Percentiles rank a stretch among this genome's conserved stretches.
These are phyloP conservation scores for Choristoneura fumiferana DNA, from an alignment of 1,140 invertebrate genomes.

Conservation along the genomic window DNA sequence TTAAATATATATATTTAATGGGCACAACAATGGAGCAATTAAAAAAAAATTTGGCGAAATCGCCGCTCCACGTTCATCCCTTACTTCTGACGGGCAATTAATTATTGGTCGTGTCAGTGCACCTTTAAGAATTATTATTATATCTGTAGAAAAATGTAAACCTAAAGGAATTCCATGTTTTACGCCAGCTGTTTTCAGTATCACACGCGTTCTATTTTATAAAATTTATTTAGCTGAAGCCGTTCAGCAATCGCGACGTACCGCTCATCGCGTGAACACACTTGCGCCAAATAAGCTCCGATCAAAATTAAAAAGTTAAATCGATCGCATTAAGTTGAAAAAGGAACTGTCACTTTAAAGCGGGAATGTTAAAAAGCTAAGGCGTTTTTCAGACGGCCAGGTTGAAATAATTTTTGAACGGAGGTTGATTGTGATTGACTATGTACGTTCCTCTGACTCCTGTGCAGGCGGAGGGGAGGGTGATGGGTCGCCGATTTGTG, in stretches of 20 bases:
- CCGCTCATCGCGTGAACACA: conserved; percentile 43
- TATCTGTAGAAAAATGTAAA: too few species aligned
- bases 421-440: conserved; percentile 23
- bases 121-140: too few species aligned
- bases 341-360: not conserved
- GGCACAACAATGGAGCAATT: too few species aligned
- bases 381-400: not conserved
- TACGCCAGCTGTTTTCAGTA: too few species aligned
- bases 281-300: conserved; percentile 21
- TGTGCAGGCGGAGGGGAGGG: conserved; percentile 67
- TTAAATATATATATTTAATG: too few species aligned
- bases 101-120: too few species aligned
- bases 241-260: conserved; percentile 4
- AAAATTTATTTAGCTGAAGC: not conserved
- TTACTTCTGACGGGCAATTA: too few species aligned
- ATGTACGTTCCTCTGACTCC: conserved; percentile 35
- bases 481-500: conserved; percentile 74
- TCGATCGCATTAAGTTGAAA: too few species aligned
- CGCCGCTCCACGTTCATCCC: too few species aligned
- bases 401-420: conserved; percentile 29
- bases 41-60: too few species aligned
- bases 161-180: too few species aligned
- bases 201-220: not conserved
- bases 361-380: not conserved
- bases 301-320: conserved; percentile 26